Conservation (phyloP, 2,888 invertebrate genomes). For the Dasypogon diadema region DNA sequence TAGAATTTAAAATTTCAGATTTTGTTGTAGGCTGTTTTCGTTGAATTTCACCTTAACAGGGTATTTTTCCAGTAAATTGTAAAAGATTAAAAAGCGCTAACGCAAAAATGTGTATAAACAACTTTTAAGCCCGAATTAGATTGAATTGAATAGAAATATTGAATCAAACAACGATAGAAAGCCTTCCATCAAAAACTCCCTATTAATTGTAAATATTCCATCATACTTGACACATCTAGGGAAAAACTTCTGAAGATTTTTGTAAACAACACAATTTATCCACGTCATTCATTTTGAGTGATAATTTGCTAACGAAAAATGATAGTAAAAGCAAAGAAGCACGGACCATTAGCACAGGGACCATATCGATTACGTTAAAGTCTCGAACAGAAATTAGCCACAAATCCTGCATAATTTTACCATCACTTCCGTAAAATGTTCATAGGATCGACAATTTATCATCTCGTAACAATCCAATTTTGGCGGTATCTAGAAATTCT, state of each 20-base stretch:
- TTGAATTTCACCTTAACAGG: no score
- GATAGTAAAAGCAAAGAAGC: constrained; percentile 3
- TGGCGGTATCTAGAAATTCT: constrained; percentile 46
- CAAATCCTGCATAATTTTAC: constrained; percentile 49
- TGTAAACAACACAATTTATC: constrained; percentile 22
- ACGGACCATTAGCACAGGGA: constrained; percentile 30
- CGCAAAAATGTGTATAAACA: no score
- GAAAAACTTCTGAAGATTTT: constrained; percentile 20
- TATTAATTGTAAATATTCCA: constrained; percentile 7
- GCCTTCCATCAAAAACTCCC: background rate
- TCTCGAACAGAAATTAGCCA: constrained; percentile 48
- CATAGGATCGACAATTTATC: constrained; percentile 51
- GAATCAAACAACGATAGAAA: no score
- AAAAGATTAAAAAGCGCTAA: no score
- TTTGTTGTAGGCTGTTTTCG: no score
- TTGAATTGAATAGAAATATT: no score
- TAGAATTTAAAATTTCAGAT: no score
- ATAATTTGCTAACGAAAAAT: constrained; percentile 15
- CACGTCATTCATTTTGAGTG: constrained; percentile 22
- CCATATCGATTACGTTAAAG: constrained; percentile 43
- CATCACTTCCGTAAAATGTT: constrained; percentile 47
- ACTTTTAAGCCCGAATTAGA: no score
- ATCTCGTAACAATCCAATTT: constrained; percentile 52
- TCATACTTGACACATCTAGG: background rate
- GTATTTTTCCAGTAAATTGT: no score